Evolutionary conservation across 2,797 vertebrate species (phyloP).

Genomic region (Morus bassanus): DNA sequence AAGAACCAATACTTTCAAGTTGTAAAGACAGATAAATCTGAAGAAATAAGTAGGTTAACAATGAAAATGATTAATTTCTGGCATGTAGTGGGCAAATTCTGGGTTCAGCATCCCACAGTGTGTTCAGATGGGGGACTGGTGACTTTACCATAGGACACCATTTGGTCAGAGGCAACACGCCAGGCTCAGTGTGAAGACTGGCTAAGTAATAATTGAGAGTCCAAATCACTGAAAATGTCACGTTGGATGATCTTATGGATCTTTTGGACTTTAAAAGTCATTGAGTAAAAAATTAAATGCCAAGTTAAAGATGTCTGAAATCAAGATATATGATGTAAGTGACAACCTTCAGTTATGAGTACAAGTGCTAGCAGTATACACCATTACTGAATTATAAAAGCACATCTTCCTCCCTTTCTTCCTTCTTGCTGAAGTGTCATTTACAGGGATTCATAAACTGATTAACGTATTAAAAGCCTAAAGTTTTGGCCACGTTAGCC

Average conservation of each 20-base stretch:
- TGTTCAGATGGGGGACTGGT: background rate
- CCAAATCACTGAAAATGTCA: background rate
- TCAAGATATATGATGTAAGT: background rate
- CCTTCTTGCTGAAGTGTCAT: background rate
- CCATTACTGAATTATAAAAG: background rate
- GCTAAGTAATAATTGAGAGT: background rate
- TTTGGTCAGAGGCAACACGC: background rate
- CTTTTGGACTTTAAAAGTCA: background rate
- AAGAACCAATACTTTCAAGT: background rate
- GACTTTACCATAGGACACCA: fast-evolving
- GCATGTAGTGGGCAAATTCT: background rate
- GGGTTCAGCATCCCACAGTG: background rate
- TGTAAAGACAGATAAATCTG: background rate
- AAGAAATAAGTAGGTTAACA: background rate
- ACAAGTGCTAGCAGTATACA: background rate
- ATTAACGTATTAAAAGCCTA: background rate
- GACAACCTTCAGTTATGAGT: background rate
- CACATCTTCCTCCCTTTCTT: background rate
- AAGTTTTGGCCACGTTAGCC: background rate
- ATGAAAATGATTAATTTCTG: background rate
- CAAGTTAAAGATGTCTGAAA: slow-evolving; percentile 6
- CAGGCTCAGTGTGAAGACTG: background rate
- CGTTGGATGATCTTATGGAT: background rate
- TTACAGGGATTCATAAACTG: background rate
- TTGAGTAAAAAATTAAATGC: background rate